A percentile compares a stretch with the other conserved stretches of the same genome.
phyloP scores from a whole-genome alignment of 1,140 invertebrate species.

The Solenopsis invicta region DNA sequence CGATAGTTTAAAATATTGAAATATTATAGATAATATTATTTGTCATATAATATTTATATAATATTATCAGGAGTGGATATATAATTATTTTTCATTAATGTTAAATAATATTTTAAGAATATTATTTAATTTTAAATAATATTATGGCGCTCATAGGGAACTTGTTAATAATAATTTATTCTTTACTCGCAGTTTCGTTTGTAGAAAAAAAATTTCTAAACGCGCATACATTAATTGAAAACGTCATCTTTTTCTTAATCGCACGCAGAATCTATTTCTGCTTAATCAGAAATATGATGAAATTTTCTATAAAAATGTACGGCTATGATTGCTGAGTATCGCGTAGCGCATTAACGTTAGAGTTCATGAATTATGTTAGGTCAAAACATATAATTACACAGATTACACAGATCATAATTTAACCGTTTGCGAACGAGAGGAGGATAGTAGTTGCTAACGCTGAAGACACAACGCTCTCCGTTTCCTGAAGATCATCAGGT shows the following conservation, averaged over 20 bases:
- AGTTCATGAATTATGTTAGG: conserved; percentile 49
- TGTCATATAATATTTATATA: no score
- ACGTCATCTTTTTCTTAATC: neutral
- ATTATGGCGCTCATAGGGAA: no score
- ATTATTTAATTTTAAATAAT: no score
- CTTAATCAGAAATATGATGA: conserved; percentile 10
- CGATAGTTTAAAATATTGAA: no score
- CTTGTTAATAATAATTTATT: conserved; percentile 8
- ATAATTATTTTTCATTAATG: no score
- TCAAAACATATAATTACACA: conserved; percentile 47
- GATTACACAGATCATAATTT: conserved; percentile 40
- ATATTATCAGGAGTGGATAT: no score
- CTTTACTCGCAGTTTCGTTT: neutral
- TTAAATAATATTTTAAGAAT: no score
- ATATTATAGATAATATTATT: no score
- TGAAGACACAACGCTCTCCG: neutral
- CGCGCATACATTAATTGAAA: neutral
- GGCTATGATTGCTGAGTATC: conserved; percentile 22
- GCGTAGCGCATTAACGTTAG: neutral
- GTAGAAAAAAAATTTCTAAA: neutral
- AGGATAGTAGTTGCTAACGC: neutral
- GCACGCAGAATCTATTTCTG: neutral
- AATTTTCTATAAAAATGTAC: conserved; percentile 12
- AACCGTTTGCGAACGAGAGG: conserved; percentile 22
- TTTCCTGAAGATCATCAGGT: neutral